A percentile compares a stretch with the other conserved stretches of the same genome.
phyloP scores from a whole-genome alignment of 2,888 invertebrate species.

The Maniola hyperantus region DNA sequence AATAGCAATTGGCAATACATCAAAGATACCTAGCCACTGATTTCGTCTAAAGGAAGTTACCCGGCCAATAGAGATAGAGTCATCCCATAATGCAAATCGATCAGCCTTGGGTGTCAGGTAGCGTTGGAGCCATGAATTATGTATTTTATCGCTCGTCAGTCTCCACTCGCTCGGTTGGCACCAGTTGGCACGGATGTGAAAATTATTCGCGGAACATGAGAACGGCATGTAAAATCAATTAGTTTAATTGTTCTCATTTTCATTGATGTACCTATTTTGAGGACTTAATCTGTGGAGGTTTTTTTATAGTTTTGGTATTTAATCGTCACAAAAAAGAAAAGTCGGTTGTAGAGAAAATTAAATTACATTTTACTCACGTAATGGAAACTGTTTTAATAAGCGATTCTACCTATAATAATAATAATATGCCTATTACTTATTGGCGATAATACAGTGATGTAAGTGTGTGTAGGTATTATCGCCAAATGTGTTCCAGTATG shows the following conservation, averaged over 20 bases:
- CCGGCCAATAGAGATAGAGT: slow-evolving; percentile 15
- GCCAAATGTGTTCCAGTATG: no score
- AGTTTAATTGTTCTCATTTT: background rate
- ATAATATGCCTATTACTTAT: no score
- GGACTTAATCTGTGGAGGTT: no score
- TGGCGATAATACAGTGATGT: no score
- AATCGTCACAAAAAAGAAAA: no score
- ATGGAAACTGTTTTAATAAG: no score
- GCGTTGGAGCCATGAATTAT: slow-evolving; percentile 22
- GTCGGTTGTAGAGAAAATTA: no score
- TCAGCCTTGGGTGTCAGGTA: slow-evolving; percentile 21
- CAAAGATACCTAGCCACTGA: background rate
- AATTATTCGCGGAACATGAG: slow-evolving; percentile 9
- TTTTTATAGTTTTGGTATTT: no score
- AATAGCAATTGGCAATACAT: background rate
- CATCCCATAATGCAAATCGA: slow-evolving; percentile 20
- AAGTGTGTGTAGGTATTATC: no score
- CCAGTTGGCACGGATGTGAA: slow-evolving; percentile 11
- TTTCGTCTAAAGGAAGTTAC: slow-evolving; percentile 2
- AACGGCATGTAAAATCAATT: slow-evolving; percentile 14
- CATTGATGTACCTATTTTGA: background rate
- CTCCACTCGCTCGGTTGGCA: slow-evolving; percentile 12
- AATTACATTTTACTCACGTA: no score
- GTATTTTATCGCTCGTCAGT: slow-evolving; percentile 19
- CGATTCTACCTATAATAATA: no score